These are phyloP conservation scores for Tupiocoris notatus DNA, from an alignment of 2,888 invertebrate species.

Conservation along the genomic window DNA sequence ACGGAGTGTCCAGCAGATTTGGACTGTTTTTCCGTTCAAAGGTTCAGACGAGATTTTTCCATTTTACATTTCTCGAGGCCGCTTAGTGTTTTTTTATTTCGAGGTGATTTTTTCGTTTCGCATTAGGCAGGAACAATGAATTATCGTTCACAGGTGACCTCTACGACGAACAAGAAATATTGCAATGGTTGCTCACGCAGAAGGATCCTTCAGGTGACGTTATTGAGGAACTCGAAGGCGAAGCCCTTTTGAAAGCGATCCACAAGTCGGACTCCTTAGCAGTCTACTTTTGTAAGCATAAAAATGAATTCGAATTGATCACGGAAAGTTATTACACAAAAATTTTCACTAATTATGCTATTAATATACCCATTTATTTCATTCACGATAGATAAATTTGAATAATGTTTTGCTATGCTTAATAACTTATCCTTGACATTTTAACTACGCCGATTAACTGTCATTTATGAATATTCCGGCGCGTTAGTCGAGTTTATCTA, in stretches of 20 bases:
- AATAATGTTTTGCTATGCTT: conserved; percentile 7
- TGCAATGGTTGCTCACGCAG: conserved; percentile 87
- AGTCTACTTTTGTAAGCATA: conserved; percentile 90
- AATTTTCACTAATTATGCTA: neutral
- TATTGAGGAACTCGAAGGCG: conserved; percentile 84
- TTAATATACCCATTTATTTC: no score
- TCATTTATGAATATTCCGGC: neutral
- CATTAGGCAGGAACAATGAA: no score
- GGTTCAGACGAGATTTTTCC: no score
- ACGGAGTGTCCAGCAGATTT: no score
- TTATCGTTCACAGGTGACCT: conserved; percentile 68
- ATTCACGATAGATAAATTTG: no score
- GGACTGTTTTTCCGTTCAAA: no score
- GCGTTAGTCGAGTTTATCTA: no score
- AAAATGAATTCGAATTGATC: no score
- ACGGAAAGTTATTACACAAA: neutral
- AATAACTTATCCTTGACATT: conserved; percentile 17
- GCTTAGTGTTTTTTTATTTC: no score
- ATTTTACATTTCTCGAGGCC: no score
- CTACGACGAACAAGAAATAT: conserved; percentile 80
- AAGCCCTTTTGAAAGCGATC: conserved; percentile 71
- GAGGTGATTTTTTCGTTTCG: no score
- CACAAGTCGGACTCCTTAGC: conserved; percentile 79
- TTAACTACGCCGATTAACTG: conserved; percentile 33
- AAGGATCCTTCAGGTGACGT: conserved; percentile 89